Evolutionary conservation across 2,888 invertebrate species (phyloP).

Genomic region (Agonum fuliginosum): DNA sequence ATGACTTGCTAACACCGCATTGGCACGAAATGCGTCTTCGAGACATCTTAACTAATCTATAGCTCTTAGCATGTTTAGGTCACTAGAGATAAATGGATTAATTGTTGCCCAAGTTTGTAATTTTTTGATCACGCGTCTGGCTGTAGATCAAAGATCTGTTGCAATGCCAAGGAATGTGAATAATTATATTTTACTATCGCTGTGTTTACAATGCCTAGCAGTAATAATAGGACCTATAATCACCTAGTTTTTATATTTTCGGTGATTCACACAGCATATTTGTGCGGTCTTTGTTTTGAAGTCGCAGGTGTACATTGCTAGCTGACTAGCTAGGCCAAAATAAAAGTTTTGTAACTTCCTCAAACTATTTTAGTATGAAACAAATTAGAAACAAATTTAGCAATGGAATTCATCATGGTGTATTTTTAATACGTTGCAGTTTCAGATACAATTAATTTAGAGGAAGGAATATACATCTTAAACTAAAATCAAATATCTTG

Average conservation of each 20-base stretch:
- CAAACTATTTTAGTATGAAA: not conserved
- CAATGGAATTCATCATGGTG: no score
- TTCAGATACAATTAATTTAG: no score
- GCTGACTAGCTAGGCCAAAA: not conserved
- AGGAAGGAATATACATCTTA: no score
- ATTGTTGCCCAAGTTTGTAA: slow-evolving; percentile 38
- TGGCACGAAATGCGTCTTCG: not conserved
- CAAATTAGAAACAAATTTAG: no score
- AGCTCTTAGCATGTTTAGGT: no score
- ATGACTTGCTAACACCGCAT: slow-evolving; percentile 21
- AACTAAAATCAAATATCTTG: no score
- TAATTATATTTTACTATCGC: slow-evolving; percentile 12
- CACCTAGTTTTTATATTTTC: not conserved
- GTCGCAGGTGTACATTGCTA: slow-evolving; percentile 12
- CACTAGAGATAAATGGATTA: slow-evolving; percentile 31
- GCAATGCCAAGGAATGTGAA: slow-evolving; percentile 31
- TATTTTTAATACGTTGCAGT: no score
- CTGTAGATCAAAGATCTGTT: slow-evolving; percentile 23
- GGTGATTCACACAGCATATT: slow-evolving; percentile 5
- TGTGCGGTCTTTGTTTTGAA: not conserved
- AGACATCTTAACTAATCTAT: not conserved
- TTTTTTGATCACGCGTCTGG: slow-evolving; percentile 27
- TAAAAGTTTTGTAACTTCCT: slow-evolving; percentile 4
- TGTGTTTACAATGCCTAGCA: not conserved
- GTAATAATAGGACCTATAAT: slow-evolving; percentile 6